phyloP scores from a whole-genome alignment of 2,888 invertebrate genomes.

The Cryptophagus acutangulus region DNA sequence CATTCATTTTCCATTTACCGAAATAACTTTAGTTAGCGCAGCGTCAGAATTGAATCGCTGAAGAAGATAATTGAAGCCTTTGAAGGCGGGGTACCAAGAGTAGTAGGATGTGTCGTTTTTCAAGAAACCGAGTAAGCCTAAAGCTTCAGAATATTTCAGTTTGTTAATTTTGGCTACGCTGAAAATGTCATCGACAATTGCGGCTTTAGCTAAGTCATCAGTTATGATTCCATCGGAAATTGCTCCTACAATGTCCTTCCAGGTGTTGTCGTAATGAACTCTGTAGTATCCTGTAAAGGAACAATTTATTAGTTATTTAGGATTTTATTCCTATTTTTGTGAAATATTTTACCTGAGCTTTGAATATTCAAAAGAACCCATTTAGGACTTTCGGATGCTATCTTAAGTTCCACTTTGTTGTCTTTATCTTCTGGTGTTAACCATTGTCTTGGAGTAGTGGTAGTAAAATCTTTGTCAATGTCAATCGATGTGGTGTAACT shows the following conservation, averaged over 20 bases:
- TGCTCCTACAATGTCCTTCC: no score
- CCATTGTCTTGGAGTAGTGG: slow-evolving; percentile 53
- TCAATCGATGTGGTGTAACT: slow-evolving; percentile 46
- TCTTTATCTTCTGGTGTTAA: slow-evolving; percentile 38
- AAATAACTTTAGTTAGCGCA: slow-evolving; percentile 18
- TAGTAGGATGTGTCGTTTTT: slow-evolving; percentile 61
- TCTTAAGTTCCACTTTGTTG: neutral
- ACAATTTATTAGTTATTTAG: no score
- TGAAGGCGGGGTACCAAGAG: slow-evolving; percentile 65
- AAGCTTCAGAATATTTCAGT: slow-evolving; percentile 52
- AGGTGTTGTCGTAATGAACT: no score
- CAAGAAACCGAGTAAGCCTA: slow-evolving; percentile 65
- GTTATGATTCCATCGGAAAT: no score
- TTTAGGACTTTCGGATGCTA: slow-evolving; percentile 19
- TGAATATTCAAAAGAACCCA: slow-evolving; percentile 64
- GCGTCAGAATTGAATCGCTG: slow-evolving; percentile 21
- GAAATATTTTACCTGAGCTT: slow-evolving; percentile 51
- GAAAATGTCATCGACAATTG: slow-evolving; percentile 69
- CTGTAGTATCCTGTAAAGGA: slow-evolving; percentile 57
- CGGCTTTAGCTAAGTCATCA: slow-evolving; percentile 64
- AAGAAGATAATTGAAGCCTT: slow-evolving; percentile 27
- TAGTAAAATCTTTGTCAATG: slow-evolving; percentile 42
- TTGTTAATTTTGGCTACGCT: slow-evolving; percentile 57
- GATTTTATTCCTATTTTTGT: no score
- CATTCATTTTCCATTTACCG: slow-evolving; percentile 15